Percentiles rank a stretch among this genome's conserved stretches.
These are phyloP conservation scores for Standfussiana lucernea DNA, from an alignment of 2,888 invertebrate species.

Conservation along the genomic window DNA sequence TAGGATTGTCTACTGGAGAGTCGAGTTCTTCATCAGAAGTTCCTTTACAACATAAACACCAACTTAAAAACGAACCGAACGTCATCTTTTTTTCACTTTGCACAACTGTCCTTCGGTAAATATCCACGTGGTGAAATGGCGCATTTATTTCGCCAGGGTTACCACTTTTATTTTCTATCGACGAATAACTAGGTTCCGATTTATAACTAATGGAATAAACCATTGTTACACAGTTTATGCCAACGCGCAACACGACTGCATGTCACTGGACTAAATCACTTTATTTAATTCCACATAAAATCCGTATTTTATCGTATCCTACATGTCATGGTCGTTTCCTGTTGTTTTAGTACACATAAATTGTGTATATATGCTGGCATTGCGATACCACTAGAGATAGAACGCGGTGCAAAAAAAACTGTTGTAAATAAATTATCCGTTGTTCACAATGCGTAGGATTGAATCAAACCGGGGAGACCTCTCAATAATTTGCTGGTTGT, in stretches of 20 bases:
- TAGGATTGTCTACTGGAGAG: slow-evolving; percentile 75
- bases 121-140: slow-evolving; percentile 78
- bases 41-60: slow-evolving; percentile 77
- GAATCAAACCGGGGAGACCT: slow-evolving; percentile 47
- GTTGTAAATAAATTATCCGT: slow-evolving; percentile 38
- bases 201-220: slow-evolving; percentile 72
- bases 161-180: slow-evolving; percentile 76
- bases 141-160: slow-evolving; percentile 67
- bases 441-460: slow-evolving; percentile 50
- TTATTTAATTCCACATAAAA: slow-evolving; percentile 79
- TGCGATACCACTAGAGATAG: slow-evolving; percentile 75
- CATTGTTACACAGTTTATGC: slow-evolving; percentile 72
- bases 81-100: slow-evolving; percentile 70
- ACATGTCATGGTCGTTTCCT: slow-evolving; percentile 84
- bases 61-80: slow-evolving; percentile 73
- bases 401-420: slow-evolving; percentile 67
- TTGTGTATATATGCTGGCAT: slow-evolving; percentile 63
- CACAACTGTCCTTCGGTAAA: slow-evolving; percentile 75
- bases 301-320: slow-evolving; percentile 86
- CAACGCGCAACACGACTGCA: slow-evolving; percentile 74
- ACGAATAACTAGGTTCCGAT: slow-evolving; percentile 76
- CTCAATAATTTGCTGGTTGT: slow-evolving; percentile 54
- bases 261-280: slow-evolving; percentile 73
- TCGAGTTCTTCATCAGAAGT: slow-evolving; percentile 69
- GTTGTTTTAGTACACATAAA: slow-evolving; percentile 72